Base-by-base conservation (phyloP, 2,113 vertebrate species). In the crab-eating macaque (Macaca fascicularis) region DNA sequence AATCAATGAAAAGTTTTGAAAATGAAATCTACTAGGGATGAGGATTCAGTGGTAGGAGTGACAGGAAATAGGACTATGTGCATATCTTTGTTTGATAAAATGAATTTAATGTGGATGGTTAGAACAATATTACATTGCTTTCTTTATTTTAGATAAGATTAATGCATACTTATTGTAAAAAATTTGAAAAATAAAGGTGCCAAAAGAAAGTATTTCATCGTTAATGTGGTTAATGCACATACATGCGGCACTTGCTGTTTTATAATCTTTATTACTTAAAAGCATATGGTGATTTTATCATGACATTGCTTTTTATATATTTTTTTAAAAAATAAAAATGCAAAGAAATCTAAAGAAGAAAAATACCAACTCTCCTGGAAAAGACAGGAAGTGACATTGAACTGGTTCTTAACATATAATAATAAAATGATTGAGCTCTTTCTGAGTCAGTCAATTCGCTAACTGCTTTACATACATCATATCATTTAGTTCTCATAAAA, bases 401-500 rank as follows among this genome's bases (percentile, higher is more conserved):
- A 93, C 40, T 74, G 45, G 32, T 13, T 27, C 59, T 94, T 93
- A 92, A 89, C 86, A 59, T 89, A 81, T 38, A 90, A 55, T 69
- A 76, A 90, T 83, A 80, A 81, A 86, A 86, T 55, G 81, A 52
- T n/a, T 45, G 11, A n/a, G 13, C 5, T 97, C 40, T 89, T 80
- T 57, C 57, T 70, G 12, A 57, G 43, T 83, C 64, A 86, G 59
- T n/a, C 30, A 90, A 45, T 75, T 76, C 40, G 25, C 40, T 61
- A 96, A 43, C n/a, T 61, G 40, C 1, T 90, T 90, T 92, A 55
- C 8, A 84, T 64, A 48, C 25, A 84, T 75, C 43, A 76, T 35
- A 43, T 13, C 57, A 82, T 81, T 94, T 95, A 94, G 67, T 96
- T 95, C 67, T 90, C 50, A 72, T 81, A 74, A 94, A 45, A 92